These are phyloP conservation scores for Gracilinanus agilis DNA, from an alignment of 2,113 vertebrate genomes.

Conservation along the genomic window DNA sequence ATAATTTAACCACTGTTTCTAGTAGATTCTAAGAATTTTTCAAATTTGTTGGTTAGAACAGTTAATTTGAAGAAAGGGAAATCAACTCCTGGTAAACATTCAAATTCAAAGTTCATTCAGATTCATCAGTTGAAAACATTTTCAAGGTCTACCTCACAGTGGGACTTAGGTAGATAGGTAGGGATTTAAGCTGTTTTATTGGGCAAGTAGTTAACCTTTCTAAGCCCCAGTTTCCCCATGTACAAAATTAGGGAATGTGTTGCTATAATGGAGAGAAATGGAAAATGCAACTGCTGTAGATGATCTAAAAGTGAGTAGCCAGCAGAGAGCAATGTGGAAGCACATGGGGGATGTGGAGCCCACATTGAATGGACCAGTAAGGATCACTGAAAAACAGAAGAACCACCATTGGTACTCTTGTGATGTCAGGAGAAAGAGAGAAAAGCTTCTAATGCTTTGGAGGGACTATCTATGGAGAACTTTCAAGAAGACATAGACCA, in stretches of 20 bases:
- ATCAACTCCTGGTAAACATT: neutral
- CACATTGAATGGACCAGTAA: neutral
- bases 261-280: neutral
- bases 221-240: constrained; percentile 7
- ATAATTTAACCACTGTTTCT: constrained; percentile 5
- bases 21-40: neutral
- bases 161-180: neutral
- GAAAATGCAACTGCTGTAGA: neutral
- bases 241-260: constrained; percentile 3
- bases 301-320: neutral
- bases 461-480: neutral
- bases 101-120: constrained; percentile 31
- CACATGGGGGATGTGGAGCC: neutral
- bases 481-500: neutral
- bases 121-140: neutral
- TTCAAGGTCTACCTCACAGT: neutral
- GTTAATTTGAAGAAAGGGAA: constrained; percentile 34
- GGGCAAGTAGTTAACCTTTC: neutral
- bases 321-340: neutral
- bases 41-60: neutral
- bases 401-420: neutral
- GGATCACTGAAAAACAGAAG: neutral
- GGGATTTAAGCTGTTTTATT: constrained; percentile 24
- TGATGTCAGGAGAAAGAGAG: neutral
- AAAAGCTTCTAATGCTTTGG: neutral